Base-by-base conservation (phyloP, 2,888 invertebrate genomes). In the Epinotia ramella region DNA sequence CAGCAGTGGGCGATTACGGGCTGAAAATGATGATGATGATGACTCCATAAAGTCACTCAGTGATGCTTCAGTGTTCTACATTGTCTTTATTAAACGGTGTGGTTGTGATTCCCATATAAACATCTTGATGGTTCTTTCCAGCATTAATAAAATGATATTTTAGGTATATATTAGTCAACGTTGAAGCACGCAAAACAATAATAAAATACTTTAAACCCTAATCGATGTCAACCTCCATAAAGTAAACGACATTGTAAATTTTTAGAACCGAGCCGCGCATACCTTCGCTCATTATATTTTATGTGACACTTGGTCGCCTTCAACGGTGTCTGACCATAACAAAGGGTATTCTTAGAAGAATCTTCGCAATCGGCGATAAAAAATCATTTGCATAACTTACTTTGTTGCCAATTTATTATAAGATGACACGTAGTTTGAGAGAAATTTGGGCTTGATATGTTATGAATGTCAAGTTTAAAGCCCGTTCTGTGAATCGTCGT, bases 271-370 rank as follows among this genome's bases (percentile, higher is more conserved):
- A 69, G 46, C 59, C 24, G 24, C 69, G 46, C 69, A 69, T 60
- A 69, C 28, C 59, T 69, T 85, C 81, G 84, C 83, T 88, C 87
- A 85, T 84, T 85, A 85, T 81, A 85, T 84, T 93, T 92, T 93
- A 93, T 92, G 92, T 89, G 93, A 93, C 93, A 91, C 79, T 90
- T 92, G 59, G 59, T 69, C 59, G 69, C 69, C 67, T 60, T 46
- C 69, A 16, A 69, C 24, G 69, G 69, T 46, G 59, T 69, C 46
- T 69, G 69, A 60, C 69, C 24, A 44, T 24, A 82, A 90, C 88
- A 89, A 89, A 87, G 84, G 84, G 78, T 83, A 83, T 93, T 93
- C 93, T 86, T 78, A 89, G 93, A 93, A 93, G 86, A 88, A 89
- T 86, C 86, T 90, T 89, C 18, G 84, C 87, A 85, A 80, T 84